These are phyloP conservation scores for Solea senegalensis DNA, from an alignment of 2,113 vertebrate species.

Conservation along the genomic window DNA sequence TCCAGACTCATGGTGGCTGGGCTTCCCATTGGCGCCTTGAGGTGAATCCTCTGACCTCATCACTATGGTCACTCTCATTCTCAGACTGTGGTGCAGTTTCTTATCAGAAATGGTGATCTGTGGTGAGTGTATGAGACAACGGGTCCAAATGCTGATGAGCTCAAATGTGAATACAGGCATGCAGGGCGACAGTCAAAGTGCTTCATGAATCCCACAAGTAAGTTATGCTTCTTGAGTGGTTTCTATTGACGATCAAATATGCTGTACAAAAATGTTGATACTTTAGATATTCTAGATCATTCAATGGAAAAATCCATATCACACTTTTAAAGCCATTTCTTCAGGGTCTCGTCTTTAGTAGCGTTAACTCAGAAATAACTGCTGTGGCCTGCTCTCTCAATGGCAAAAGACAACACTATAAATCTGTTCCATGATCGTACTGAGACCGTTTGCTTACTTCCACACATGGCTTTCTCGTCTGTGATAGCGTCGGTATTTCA, in stretches of 20 bases:
- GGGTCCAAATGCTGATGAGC: constrained; percentile 60
- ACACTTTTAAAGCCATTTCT: constrained; percentile 6
- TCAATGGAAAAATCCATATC: not conserved
- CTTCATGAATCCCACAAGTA: constrained; percentile 30
- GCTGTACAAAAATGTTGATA: not conserved
- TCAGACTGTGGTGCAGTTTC: constrained; percentile 13
- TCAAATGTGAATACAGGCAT: constrained; percentile 43
- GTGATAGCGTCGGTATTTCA: constrained; percentile 27
- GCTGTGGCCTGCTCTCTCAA: constrained; percentile 13
- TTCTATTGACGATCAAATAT: not conserved
- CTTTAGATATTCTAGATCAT: not conserved
- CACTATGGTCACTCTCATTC: constrained; percentile 29
- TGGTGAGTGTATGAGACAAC: constrained; percentile 53
- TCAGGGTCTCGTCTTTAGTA: not conserved
- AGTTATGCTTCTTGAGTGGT: constrained; percentile 8
- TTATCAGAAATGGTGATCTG: constrained; percentile 57
- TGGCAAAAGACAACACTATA: constrained; percentile 23
- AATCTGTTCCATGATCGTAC: constrained; percentile 36
- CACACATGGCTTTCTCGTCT: not conserved
- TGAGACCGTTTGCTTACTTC: constrained; percentile 16
- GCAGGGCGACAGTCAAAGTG: constrained; percentile 18
- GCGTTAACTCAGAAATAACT: constrained; percentile 27
- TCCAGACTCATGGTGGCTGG: constrained; percentile 42
- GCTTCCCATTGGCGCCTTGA: constrained; percentile 23
- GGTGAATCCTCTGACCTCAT: constrained; percentile 58